Evolutionary conservation across 2,888 invertebrate species (phyloP), one percentile per base, ranked within the genome.

Genomic region (Muscina levida): DNA sequence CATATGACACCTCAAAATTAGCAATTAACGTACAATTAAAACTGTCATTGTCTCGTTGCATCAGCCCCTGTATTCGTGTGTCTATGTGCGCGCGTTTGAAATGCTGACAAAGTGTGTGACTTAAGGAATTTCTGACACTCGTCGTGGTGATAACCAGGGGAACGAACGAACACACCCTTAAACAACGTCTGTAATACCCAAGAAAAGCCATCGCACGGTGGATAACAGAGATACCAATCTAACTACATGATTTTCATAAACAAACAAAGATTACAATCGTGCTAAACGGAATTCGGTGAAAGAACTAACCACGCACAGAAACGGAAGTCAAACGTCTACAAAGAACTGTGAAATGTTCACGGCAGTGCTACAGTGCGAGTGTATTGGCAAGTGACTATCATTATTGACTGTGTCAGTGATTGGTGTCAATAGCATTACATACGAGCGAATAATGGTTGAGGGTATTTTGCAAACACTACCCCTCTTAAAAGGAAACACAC

Each of bases 1-100:
- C 79, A 76, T 46, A 79, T 76, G 72, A 79, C 65, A 75, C 51
- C 53, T 75, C 48, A 13, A 48, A 70, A 70, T 39, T 57, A 42
- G 39, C 59, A 74, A 68, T 74, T 74, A 74, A 68, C 56, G 39
- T 53, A 22, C 68, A 68, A 68, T 68, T 68, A 68, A 68, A 68
- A 62, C 19, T 42, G 62, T 42, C 62, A 22, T 37, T 42, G 42
- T 57, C 15, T 5, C 17, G 2, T 51, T 8, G 11, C 22, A 31
- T 5, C 31, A 31, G 8, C 22, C n/a, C 5, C 22, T 19, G 22
- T 11, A n/a, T n/a, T n/a, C 59, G 59, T 22, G 11, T 39, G 59
- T 31, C 39, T 24, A 19, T 59, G 19, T 19, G 37, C 37, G 15
- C 59, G 59, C 39, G 62, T 22, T 37, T 42, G 26, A 53, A 44